phyloP scores from a whole-genome alignment of 2,888 invertebrate species.

The Macrophya alboannulata region DNA sequence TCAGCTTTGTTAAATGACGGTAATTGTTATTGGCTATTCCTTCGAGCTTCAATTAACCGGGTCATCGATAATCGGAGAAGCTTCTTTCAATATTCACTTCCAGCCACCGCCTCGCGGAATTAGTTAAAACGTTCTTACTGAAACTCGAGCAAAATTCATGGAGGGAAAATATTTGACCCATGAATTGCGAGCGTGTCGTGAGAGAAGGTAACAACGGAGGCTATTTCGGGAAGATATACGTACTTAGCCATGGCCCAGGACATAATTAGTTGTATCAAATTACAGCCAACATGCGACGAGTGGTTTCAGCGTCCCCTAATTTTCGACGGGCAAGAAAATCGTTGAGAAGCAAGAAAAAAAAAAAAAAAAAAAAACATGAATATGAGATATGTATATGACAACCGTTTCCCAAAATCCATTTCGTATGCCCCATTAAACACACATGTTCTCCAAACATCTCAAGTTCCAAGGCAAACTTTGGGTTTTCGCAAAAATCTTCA shows the following conservation, averaged over 20 bases:
- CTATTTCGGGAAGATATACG: constrained; percentile 16
- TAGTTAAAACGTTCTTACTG: neutral
- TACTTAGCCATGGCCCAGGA: constrained; percentile 19
- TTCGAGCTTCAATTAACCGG: constrained; percentile 19
- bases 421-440: constrained; percentile 74
- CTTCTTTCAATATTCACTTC: constrained; percentile 39
- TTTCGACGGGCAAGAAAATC: neutral
- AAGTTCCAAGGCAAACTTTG: constrained; percentile 59
- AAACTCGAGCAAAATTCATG: constrained; percentile 15
- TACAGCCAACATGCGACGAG: constrained; percentile 43
- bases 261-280: constrained; percentile 50
- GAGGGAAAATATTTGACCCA: constrained; percentile 6
- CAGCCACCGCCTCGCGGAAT: neutral
- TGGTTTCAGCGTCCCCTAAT: constrained; percentile 16
- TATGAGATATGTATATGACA: neutral
- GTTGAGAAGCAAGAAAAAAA: constrained; percentile 3
- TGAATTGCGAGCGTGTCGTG: neutral
- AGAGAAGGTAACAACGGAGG: neutral
- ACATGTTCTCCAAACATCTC: constrained; percentile 73
- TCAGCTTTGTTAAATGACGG: constrained; percentile 29
- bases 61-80: constrained; percentile 25
- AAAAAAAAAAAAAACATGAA: neutral
- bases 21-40: constrained; percentile 13
- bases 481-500: constrained; percentile 52
- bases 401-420: constrained; percentile 71